Percentiles rank a stretch among this genome's conserved stretches.
phyloP scores from a whole-genome alignment of 2,113 vertebrate species.

The Elachura formosa region DNA sequence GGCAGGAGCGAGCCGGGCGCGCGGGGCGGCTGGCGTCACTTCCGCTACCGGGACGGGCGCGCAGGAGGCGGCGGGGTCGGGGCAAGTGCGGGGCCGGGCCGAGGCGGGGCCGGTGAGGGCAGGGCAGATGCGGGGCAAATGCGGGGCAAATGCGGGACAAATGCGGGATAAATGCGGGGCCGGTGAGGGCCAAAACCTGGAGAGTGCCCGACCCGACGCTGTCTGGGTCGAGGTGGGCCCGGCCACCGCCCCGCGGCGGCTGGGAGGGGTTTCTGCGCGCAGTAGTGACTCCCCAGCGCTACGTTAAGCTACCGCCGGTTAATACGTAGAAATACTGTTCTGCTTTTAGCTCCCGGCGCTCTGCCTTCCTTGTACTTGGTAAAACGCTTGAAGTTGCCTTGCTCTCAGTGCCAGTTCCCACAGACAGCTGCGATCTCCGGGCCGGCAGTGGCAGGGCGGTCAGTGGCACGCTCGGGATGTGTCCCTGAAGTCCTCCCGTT shows the following conservation, averaged over 20 bases:
- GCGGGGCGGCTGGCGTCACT: background rate
- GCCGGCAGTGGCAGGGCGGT: too few species aligned
- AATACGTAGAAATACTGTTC: rapidly evolving
- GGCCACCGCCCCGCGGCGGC: rapidly evolving
- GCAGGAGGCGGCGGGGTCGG: background rate
- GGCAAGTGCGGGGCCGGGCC: too few species aligned
- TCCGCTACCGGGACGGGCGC: background rate
- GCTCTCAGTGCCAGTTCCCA: rapidly evolving
- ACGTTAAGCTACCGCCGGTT: rapidly evolving
- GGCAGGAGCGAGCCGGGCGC: rapidly evolving
- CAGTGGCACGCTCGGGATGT: rapidly evolving
- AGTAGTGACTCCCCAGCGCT: rapidly evolving
- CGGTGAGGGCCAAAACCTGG: rapidly evolving
- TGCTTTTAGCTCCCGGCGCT: rapidly evolving
- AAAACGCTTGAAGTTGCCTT: rapidly evolving
- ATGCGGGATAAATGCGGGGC: too few species aligned
- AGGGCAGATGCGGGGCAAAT: too few species aligned
- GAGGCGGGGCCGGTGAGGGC: too few species aligned
- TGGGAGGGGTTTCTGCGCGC: rapidly evolving
- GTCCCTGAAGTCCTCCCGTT: rapidly evolving
- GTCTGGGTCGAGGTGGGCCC: rapidly evolving
- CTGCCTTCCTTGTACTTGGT: rapidly evolving
- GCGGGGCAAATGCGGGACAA: too few species aligned
- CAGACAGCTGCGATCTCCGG: too few species aligned
- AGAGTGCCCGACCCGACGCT: background rate